Conservation (phyloP, 2,113 vertebrate species). For the Pogonocichla stellata region DNA sequence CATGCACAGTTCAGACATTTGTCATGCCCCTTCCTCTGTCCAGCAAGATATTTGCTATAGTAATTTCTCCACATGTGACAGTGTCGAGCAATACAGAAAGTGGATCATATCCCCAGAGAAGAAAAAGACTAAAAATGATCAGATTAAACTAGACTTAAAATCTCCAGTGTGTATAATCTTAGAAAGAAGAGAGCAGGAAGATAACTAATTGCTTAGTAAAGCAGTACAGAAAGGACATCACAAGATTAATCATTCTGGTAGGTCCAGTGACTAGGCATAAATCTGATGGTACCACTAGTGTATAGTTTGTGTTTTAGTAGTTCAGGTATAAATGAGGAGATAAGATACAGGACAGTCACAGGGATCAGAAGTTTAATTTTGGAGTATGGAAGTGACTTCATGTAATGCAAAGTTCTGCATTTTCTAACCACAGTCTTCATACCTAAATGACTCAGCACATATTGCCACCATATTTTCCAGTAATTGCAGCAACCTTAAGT, state of each 20-base stretch:
- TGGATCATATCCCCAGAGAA: neutral
- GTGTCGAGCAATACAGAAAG: neutral
- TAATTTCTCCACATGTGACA: neutral
- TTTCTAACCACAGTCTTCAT: neutral
- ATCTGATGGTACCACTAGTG: neutral
- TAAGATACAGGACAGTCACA: neutral
- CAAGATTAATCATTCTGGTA: neutral
- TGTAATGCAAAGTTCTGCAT: neutral
- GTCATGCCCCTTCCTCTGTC: neutral
- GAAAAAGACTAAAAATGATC: neutral
- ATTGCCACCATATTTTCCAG: neutral
- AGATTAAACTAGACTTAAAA: neutral
- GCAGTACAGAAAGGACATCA: neutral
- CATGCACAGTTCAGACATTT: neutral
- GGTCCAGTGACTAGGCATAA: neutral
- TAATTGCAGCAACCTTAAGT: constrained; percentile 23
- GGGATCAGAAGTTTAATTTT: neutral
- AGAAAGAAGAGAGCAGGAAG: neutral
- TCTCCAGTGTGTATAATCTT: neutral
- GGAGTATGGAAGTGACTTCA: neutral
- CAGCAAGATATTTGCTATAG: neutral
- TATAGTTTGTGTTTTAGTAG: neutral
- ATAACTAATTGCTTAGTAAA: neutral
- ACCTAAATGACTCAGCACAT: neutral
- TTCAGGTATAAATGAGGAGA: neutral